These are phyloP conservation scores for Caenorhabditis virilis DNA, from an alignment of 2,888 invertebrate species.

Conservation along the genomic window DNA sequence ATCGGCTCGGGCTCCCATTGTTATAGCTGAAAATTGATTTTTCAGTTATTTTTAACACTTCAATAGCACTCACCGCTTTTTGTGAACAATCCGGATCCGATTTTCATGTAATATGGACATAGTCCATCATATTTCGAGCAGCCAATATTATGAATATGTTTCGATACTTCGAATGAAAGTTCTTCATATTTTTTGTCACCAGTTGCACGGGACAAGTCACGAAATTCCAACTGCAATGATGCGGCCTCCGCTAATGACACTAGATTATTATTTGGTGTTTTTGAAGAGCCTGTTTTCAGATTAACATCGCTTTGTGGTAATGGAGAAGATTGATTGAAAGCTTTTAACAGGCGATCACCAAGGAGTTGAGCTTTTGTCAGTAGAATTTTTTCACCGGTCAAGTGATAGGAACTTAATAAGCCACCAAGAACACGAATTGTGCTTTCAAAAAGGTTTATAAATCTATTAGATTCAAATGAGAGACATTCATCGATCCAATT, in stretches of 20 bases:
- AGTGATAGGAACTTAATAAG: slow-evolving; percentile 87
- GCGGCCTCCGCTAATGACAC: slow-evolving; percentile 95
- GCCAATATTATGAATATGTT: slow-evolving; percentile 80
- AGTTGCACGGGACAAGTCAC: slow-evolving; percentile 83
- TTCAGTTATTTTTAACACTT: slow-evolving; percentile 73
- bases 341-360: slow-evolving; percentile 69
- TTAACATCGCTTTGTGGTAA: slow-evolving; percentile 93
- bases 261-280: slow-evolving; percentile 81
- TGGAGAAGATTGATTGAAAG: slow-evolving; percentile 47
- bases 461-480: slow-evolving; percentile 76
- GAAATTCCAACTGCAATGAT: slow-evolving; percentile 92
- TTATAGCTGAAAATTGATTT: slow-evolving; percentile 77
- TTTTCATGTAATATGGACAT: slow-evolving; percentile 95
- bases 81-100: slow-evolving; percentile 84
- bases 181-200: slow-evolving; percentile 85
- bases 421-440: slow-evolving; percentile 72
- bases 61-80: slow-evolving; percentile 69
- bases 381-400: slow-evolving; percentile 75
- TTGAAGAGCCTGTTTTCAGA: slow-evolving; percentile 70
- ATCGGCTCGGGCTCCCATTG: slow-evolving; percentile 93
- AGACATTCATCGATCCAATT: slow-evolving; percentile 85
- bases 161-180: slow-evolving; percentile 82
- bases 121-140: slow-evolving; percentile 86
- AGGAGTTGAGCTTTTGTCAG: slow-evolving; percentile 54
- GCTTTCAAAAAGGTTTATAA: slow-evolving; percentile 64